Evolutionary conservation across 2,113 vertebrate genomes (phyloP).

Genomic region (Sander vitreus): DNA sequence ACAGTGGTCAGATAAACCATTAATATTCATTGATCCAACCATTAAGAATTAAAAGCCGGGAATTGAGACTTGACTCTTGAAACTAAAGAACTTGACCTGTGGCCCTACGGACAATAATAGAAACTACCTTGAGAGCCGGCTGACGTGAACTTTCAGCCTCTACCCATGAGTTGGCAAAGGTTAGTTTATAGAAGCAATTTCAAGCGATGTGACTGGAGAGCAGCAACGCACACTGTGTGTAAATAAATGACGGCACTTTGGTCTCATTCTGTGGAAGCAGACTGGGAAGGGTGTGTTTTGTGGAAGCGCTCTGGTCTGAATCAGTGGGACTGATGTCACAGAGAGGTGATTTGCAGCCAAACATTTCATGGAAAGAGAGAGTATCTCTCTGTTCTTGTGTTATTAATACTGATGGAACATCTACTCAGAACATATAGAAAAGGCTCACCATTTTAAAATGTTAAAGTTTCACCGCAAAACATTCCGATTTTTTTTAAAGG

Average conservation of each 20-base stretch:
- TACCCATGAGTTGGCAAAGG: not conserved
- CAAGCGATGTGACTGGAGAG: conserved; percentile 21
- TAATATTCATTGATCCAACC: conserved; percentile 68
- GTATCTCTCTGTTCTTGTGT: conserved; percentile 7
- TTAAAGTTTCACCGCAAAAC: too few relatives aligned
- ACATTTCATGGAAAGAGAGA: conserved; percentile 23
- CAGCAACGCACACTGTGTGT: conserved; percentile 7
- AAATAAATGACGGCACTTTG: conserved; percentile 28
- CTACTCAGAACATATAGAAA: not conserved
- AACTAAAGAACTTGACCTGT: conserved; percentile 74
- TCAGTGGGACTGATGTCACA: conserved; percentile 32
- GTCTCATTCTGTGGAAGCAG: conserved; percentile 22
- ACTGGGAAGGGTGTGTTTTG: conserved; percentile 10
- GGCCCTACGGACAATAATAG: conserved; percentile 32
- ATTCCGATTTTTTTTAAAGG: too few relatives aligned
- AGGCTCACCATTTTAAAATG: too few relatives aligned
- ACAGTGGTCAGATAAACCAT: conserved; percentile 61
- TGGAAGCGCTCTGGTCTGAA: conserved; percentile 30
- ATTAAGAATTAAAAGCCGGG: conserved; percentile 75
- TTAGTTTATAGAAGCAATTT: conserved; percentile 36
- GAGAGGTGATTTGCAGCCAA: conserved; percentile 18
- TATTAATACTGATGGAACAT: conserved; percentile 16
- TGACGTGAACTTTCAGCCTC: conserved; percentile 36
- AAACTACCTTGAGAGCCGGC: conserved; percentile 43
- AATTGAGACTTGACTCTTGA: conserved; percentile 75